These are phyloP conservation scores for Aleiodes sp. DNA, from an alignment of 1,140 invertebrate species.

Conservation along the genomic window DNA sequence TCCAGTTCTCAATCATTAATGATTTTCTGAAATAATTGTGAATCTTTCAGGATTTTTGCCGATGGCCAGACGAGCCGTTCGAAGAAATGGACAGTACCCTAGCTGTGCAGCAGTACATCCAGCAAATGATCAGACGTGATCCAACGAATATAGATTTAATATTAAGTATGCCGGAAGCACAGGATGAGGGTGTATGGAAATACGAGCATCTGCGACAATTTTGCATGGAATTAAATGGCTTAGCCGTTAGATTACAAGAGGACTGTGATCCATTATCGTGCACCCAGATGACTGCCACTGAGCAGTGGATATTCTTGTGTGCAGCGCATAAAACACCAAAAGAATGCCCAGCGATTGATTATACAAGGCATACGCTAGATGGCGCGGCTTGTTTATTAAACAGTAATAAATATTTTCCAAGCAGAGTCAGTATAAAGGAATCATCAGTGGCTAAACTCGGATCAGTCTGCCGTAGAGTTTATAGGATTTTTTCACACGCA, in stretches of 20 bases:
- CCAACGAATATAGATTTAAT: constrained; percentile 94
- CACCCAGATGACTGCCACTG: constrained; percentile 99
- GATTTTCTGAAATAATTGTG: too few relatives aligned
- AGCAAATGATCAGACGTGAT: constrained; percentile 95
- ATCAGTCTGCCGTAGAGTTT: constrained; percentile 97
- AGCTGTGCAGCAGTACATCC: constrained; percentile 98
- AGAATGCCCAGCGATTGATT: constrained; percentile 99
- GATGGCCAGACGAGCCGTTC: constrained; percentile 97
- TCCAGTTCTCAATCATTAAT: too few relatives aligned
- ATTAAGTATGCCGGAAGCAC: constrained; percentile 93
- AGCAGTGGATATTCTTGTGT: constrained; percentile 99
- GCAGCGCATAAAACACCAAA: constrained; percentile 99
- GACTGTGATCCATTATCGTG: constrained; percentile 97
- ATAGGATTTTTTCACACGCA: constrained; percentile 99
- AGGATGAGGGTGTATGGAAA: constrained; percentile 99
- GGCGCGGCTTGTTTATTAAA: constrained; percentile 98
- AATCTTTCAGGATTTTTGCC: constrained; percentile 88
- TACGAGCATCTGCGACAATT: constrained; percentile 99
- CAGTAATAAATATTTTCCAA: constrained; percentile 99
- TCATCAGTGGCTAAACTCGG: constrained; percentile 98
- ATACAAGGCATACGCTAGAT: constrained; percentile 98
- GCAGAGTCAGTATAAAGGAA: constrained; percentile 98
- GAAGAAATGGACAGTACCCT: constrained; percentile 99
- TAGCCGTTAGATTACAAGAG: constrained; percentile 91
- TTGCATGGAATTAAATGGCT: constrained; percentile 98